Evolutionary conservation across 2,888 invertebrate species (phyloP).

Genomic region (Drosophila phalerata): DNA sequence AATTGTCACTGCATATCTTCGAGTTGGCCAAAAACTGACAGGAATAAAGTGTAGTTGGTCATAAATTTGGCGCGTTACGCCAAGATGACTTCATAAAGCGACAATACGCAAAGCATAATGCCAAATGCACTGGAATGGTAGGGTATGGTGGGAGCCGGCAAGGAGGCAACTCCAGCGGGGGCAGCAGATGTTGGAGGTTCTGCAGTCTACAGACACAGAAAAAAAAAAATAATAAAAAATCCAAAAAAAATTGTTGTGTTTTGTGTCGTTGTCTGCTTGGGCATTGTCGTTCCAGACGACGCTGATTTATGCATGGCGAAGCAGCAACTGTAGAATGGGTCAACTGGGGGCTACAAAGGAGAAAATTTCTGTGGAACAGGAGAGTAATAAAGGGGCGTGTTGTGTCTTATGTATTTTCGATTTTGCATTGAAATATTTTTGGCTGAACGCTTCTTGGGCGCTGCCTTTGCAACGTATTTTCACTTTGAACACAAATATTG

Average conservation of each 20-base stretch:
- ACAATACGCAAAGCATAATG: slow-evolving; percentile 81
- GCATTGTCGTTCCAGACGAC: slow-evolving; percentile 73
- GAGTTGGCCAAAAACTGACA: slow-evolving; percentile 71
- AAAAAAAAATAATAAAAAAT: slow-evolving; percentile 12
- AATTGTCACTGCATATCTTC: slow-evolving; percentile 65
- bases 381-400: slow-evolving; percentile 21
- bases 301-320: slow-evolving; percentile 74
- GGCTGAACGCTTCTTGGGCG: slow-evolving; percentile 70
- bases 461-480: slow-evolving; percentile 49
- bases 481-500: slow-evolving; percentile 74
- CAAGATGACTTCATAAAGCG: slow-evolving; percentile 81
- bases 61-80: slow-evolving; percentile 79
- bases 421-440: slow-evolving; percentile 77
- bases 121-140: slow-evolving; percentile 65
- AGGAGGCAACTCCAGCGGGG: slow-evolving; percentile 5
- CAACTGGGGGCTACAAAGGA: slow-evolving; percentile 9
- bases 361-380: not conserved
- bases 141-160: not conserved
- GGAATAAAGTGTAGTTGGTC: slow-evolving; percentile 78
- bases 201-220: slow-evolving; percentile 27
- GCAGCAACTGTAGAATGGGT: slow-evolving; percentile 30
- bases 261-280: slow-evolving; percentile 65
- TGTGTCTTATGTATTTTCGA: slow-evolving; percentile 65
- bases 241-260: slow-evolving; percentile 70
- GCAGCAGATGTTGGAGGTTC: slow-evolving; percentile 28